Evolutionary conservation across 1,140 invertebrate species (phyloP).

Genomic region (Ceratoteleas bidentatus): DNA sequence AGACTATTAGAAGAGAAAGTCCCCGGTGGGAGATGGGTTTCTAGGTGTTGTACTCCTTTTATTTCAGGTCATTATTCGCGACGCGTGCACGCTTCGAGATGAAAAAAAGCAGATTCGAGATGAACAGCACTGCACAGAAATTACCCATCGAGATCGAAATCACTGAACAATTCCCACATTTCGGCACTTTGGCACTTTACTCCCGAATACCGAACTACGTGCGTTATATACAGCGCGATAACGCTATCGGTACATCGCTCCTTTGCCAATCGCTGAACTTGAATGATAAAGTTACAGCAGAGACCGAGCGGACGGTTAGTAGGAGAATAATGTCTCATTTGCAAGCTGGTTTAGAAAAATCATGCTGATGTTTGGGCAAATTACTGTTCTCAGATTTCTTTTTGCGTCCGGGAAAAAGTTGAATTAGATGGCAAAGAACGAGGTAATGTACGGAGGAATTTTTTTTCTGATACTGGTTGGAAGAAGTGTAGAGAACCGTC

Average conservation of each 20-base stretch:
- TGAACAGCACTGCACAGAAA: constrained; percentile 10
- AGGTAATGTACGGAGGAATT: too few relatives aligned
- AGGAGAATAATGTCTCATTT: constrained; percentile 2
- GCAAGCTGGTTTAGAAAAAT: too few relatives aligned
- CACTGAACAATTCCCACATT: constrained; percentile 47
- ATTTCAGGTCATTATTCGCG: constrained; percentile 71
- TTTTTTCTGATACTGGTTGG: too few relatives aligned
- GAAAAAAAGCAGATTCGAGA: not conserved
- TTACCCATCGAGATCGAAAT: constrained; percentile 54
- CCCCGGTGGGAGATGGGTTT: constrained; percentile 65
- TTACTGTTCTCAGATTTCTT: too few relatives aligned
- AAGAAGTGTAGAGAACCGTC: too few relatives aligned
- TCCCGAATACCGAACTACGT: constrained; percentile 2
- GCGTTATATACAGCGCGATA: constrained; percentile 46
- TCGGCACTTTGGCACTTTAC: constrained; percentile 13
- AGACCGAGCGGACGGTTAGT: not conserved
- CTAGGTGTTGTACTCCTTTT: constrained; percentile 73
- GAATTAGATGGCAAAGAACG: too few relatives aligned
- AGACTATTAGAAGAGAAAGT: constrained; percentile 68
- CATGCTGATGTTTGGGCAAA: too few relatives aligned
- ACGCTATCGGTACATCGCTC: constrained; percentile 46
- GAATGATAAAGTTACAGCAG: constrained; percentile 14
- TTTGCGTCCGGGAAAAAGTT: too few relatives aligned
- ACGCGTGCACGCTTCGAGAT: constrained; percentile 7
- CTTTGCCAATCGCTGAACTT: constrained; percentile 43